Conservation (phyloP, 2,113 vertebrate genomes). For the Nestor notabilis region DNA sequence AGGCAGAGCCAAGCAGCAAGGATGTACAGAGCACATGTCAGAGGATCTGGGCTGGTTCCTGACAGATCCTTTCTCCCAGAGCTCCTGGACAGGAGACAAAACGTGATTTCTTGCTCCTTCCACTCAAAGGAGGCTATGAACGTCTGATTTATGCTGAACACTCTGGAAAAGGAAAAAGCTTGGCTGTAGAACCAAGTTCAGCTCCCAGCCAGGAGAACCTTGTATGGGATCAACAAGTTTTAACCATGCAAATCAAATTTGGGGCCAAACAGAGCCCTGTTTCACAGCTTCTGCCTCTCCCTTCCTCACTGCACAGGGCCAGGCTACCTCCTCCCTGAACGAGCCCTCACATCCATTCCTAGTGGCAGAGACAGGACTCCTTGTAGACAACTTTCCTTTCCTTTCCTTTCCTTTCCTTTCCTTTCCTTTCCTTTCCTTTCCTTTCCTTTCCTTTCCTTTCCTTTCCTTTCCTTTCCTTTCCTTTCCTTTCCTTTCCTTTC, state of each 20-base stretch:
- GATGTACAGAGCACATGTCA: not conserved
- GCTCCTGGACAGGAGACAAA: constrained; percentile 48
- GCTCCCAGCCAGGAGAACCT: constrained; percentile 45
- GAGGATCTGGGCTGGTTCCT: not conserved
- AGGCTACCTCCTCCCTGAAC: not conserved
- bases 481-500: accelerated
- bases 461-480: accelerated
- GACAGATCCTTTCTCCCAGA: constrained; percentile 37
- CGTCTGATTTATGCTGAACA: constrained; percentile 58
- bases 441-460: no score
- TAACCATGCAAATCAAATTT: constrained; percentile 31
- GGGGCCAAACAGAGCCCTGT: constrained; percentile 27
- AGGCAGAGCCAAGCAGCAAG: not conserved
- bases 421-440: accelerated
- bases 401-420: accelerated
- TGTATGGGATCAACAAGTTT: constrained; percentile 41
- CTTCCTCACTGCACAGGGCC: not conserved
- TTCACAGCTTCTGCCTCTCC: constrained; percentile 18
- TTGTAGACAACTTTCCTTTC: not conserved
- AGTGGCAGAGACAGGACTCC: not conserved
- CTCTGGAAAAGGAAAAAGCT: constrained; percentile 29
- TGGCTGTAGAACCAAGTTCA: constrained; percentile 45
- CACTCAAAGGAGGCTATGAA: constrained; percentile 32
- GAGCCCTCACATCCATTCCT: not conserved
- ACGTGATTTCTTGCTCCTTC: constrained; percentile 46